phyloP scores from a whole-genome alignment of 2,797 vertebrate genomes.

The Lycodopsis pacificus region DNA sequence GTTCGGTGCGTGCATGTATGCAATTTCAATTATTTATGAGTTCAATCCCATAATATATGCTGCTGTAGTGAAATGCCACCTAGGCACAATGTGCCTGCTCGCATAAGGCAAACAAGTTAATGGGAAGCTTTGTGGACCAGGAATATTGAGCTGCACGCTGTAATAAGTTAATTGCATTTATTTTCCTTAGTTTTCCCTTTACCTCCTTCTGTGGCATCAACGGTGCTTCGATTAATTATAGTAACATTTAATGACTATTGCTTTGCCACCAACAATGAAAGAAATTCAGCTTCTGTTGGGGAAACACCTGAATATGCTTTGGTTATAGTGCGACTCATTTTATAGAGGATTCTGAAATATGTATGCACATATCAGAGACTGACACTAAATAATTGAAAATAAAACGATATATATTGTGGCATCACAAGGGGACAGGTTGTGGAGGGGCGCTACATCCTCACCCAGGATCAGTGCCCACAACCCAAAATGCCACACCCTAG shows the following conservation, averaged over 20 bases:
- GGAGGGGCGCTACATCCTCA: no score
- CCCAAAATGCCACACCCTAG: no score
- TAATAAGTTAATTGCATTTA: constrained; percentile 29
- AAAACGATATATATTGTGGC: no score
- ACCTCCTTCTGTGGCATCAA: background rate
- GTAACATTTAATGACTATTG: constrained; percentile 2
- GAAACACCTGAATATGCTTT: background rate
- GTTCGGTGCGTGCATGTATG: constrained; percentile 19
- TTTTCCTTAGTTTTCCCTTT: constrained; percentile 16
- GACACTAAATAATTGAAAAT: background rate
- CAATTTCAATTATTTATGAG: constrained; percentile 59
- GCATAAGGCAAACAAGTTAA: constrained; percentile 52
- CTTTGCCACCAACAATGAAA: background rate
- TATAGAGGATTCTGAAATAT: background rate
- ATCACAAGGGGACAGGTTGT: no score
- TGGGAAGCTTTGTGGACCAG: constrained; percentile 23
- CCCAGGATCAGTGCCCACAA: no score
- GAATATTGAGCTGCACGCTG: constrained; percentile 18
- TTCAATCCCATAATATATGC: constrained; percentile 41
- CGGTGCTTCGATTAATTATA: constrained; percentile 12
- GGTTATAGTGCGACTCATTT: background rate
- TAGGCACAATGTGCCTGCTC: constrained; percentile 14
- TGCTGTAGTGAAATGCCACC: constrained; percentile 53
- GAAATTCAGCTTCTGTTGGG: background rate
- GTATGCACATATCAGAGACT: background rate